Conservation (phyloP, 92 coral and sea anemone genomes). For the Epizoanthus fatuus region DNA sequence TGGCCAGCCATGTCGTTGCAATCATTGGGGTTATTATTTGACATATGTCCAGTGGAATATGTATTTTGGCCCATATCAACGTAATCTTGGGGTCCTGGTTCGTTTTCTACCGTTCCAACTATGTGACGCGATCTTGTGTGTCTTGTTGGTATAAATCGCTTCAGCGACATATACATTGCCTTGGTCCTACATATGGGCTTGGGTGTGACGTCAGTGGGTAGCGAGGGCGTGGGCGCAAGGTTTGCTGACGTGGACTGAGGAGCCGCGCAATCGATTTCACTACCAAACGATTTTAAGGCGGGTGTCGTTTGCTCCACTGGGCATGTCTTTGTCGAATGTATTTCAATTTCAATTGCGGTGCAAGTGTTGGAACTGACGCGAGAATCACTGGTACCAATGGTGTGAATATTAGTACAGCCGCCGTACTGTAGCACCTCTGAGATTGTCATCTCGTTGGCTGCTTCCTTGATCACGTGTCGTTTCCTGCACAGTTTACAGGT, state of each 20-base stretch:
- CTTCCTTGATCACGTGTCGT: not conserved
- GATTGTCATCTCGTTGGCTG: not conserved
- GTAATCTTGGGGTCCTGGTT: not conserved
- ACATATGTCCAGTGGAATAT: no score
- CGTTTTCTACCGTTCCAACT: no score
- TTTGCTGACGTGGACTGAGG: no score
- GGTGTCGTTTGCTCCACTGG: not conserved
- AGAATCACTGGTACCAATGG: conserved; percentile 9
- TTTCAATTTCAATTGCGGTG: conserved; percentile 7
- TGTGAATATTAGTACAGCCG: conserved; percentile 23
- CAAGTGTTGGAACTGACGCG: not conserved
- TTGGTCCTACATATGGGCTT: not conserved
- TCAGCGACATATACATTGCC: conserved; percentile 2
- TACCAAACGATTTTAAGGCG: not conserved
- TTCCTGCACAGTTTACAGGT: not conserved
- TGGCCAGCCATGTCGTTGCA: conserved; percentile 15
- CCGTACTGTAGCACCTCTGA: conserved; percentile 7
- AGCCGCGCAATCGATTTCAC: not conserved
- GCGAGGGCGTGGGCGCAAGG: no score
- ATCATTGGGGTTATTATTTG: not conserved
- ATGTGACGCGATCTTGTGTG: no score
- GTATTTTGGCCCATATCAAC: not conserved
- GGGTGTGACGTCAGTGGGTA: no score
- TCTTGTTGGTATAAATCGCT: conserved; percentile 10
- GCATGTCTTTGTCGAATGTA: not conserved